Evolutionary conservation across 2,888 invertebrate species (phyloP).

Genomic region (Boloria selene): DNA sequence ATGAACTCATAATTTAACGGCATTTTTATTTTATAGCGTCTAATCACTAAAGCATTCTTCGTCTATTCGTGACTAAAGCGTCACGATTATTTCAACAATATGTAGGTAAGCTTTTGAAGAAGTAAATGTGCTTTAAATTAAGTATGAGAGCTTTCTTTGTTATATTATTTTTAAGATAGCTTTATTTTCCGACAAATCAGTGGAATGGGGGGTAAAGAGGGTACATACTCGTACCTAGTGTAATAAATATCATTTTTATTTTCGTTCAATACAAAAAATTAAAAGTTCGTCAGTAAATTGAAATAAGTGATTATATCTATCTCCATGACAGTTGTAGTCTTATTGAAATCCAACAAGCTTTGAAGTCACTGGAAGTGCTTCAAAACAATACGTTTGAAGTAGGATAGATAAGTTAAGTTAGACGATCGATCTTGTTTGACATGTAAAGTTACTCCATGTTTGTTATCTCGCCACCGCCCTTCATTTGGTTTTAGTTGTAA

Average conservation of each 20-base stretch:
- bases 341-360: neutral
- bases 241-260: no score
- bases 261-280: no score
- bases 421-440: constrained; percentile 10
- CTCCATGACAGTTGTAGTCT: no score
- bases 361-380: neutral
- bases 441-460: constrained; percentile 6
- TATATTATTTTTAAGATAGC: no score
- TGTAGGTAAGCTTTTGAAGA: neutral
- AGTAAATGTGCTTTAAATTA: neutral
- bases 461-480: constrained; percentile 8
- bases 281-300: no score
- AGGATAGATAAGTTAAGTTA: constrained; percentile 7
- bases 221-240: no score
- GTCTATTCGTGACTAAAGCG: constrained; percentile 19
- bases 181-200: no score
- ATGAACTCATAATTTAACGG: constrained; percentile 13
- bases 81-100: constrained; percentile 19
- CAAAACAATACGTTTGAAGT: constrained; percentile 3
- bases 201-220: no score
- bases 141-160: no score
- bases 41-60: constrained; percentile 11
- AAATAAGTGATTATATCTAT: no score
- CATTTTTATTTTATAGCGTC: constrained; percentile 13
- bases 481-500: constrained; percentile 5